Conservation (phyloP, 2,888 invertebrate genomes). For the Operophtera brumata region DNA sequence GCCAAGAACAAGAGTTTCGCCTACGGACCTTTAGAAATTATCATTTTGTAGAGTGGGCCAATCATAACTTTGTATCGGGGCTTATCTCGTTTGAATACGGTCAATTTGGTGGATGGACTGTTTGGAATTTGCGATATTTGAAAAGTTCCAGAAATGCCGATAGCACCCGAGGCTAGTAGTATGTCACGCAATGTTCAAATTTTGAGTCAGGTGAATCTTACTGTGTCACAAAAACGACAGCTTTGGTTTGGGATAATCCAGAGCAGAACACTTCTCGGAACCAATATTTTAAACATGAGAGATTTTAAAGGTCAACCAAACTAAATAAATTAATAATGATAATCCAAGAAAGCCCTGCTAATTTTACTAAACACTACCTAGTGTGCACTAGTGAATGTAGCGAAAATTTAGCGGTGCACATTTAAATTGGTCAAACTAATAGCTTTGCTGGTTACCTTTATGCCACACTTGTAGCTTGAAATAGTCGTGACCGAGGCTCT, state of each 20-base stretch:
- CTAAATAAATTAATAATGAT: background rate
- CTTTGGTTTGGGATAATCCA: constrained; percentile 1
- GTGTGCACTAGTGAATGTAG: background rate
- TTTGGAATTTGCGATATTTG: constrained; percentile 56
- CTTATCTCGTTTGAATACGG: constrained; percentile 31
- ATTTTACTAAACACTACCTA: too few relatives aligned
- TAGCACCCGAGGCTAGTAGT: constrained; percentile 37
- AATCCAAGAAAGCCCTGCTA: background rate
- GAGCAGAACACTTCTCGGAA: background rate
- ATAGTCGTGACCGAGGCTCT: constrained; percentile 67
- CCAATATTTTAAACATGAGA: constrained; percentile 1
- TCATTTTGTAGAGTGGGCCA: constrained; percentile 51
- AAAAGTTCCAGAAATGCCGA: constrained; percentile 40
- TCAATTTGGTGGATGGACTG: constrained; percentile 43
- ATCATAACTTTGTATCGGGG: constrained; percentile 30
- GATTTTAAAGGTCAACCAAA: background rate
- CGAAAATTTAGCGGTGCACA: background rate
- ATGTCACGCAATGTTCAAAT: constrained; percentile 52
- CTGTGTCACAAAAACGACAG: constrained; percentile 23
- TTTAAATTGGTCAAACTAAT: constrained; percentile 5
- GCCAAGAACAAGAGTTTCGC: constrained; percentile 70
- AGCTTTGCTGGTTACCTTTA: constrained; percentile 16
- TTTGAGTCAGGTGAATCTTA: constrained; percentile 23
- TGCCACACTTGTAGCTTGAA: constrained; percentile 46
- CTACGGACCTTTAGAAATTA: constrained; percentile 76